A percentile compares a stretch with the other conserved stretches of the same genome.
These are phyloP conservation scores for Eilema depressum DNA, from an alignment of 2,888 invertebrate species.

Conservation along the genomic window DNA sequence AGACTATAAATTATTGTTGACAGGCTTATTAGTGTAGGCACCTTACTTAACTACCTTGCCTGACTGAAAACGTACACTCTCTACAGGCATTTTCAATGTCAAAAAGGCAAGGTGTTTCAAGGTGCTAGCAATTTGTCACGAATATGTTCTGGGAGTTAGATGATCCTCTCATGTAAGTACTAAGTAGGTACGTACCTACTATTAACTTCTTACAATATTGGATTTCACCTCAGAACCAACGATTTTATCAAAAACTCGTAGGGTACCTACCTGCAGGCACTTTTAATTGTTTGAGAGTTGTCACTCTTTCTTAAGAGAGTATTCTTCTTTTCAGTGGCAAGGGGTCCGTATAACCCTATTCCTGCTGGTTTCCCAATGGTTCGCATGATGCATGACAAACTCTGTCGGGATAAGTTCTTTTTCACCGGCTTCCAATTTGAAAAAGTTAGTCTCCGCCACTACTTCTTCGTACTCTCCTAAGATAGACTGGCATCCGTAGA, in stretches of 20 bases:
- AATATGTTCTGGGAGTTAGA: slow-evolving; percentile 5
- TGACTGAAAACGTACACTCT: neutral
- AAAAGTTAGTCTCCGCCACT: no score
- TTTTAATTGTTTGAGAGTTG: neutral
- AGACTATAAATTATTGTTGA: neutral
- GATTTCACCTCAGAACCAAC: neutral
- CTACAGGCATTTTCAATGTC: neutral
- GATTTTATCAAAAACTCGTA: neutral
- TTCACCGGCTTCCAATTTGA: no score
- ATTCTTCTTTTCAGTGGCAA: no score
- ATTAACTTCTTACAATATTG: neutral
- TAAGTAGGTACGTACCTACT: neutral
- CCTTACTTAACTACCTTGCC: no score
- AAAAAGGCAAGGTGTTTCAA: neutral
- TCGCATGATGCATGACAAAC: no score
- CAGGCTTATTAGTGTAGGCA: no score
- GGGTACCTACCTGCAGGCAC: neutral
- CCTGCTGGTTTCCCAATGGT: no score
- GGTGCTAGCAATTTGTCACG: neutral
- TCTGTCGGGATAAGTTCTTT: no score
- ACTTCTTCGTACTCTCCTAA: neutral
- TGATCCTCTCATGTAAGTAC: neutral
- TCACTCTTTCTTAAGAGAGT: no score
- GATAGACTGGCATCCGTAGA: no score
- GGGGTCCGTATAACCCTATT: no score